Evolutionary conservation across 2,888 invertebrate species (phyloP).

Genomic region (Drosophila tripunctata): DNA sequence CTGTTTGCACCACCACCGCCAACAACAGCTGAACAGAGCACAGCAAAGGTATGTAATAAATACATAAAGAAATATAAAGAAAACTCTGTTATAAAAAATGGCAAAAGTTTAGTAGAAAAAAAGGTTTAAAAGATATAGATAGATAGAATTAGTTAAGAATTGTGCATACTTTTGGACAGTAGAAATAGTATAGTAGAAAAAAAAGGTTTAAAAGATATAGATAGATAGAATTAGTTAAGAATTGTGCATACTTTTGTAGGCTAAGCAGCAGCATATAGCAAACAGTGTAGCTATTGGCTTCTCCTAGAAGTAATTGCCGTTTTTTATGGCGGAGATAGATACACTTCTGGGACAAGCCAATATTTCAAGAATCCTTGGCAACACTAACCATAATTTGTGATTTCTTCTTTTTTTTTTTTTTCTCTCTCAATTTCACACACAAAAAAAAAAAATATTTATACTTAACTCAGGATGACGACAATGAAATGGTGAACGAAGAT

Average conservation of each 20-base stretch:
- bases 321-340: too few relatives aligned
- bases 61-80: too few relatives aligned
- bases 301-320: too few relatives aligned
- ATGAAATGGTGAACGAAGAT: constrained; percentile 83
- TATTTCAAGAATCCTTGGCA: constrained; percentile 56
- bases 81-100: constrained; percentile 40
- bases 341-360: background rate
- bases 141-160: background rate
- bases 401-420: constrained; percentile 84
- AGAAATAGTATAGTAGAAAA: background rate
- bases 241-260: too few relatives aligned
- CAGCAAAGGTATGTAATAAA: constrained; percentile 78
- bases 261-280: too few relatives aligned
- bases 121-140: background rate
- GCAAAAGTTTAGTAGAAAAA: constrained; percentile 22
- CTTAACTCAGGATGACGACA: constrained; percentile 84
- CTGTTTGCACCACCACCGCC: constrained; percentile 49
- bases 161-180: too few relatives aligned
- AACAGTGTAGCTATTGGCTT: too few relatives aligned
- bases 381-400: constrained; percentile 86
- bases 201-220: background rate
- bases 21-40: constrained; percentile 31
- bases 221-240: background rate
- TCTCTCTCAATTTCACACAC: too few relatives aligned
- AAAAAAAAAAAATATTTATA: constrained; percentile 82